Base-by-base conservation (phyloP, 2,888 invertebrate genomes). In the Andrena marginata region DNA sequence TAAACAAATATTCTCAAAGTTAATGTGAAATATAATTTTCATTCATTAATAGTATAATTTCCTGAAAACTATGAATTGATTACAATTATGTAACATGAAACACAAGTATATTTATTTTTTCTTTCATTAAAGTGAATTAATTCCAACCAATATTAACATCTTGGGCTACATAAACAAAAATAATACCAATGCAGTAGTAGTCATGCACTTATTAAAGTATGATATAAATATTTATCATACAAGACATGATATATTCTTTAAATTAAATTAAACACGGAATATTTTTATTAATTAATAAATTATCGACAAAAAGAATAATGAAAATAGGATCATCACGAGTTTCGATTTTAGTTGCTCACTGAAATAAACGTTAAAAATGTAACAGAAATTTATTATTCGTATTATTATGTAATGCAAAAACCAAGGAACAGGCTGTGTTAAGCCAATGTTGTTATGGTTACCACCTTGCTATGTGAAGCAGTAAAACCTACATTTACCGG, bases 381-480 rank as follows among this genome's bases (percentile, higher is more conserved):
- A 54, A 51, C 60, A 51, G 48, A 49, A n/a, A 26, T 75, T 65
- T 64, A 54, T 74, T 54, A 56, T 60, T 71, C n/a, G n/a, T 60
- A 80, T 85, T 80, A 87, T 88, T 72, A 71, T 80, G 63, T 33
- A 77, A 80, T 60, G 72, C 59, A 77, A 72, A 79, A 82, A 72
- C 77, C 74, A 84, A 82, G 59, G 72, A 83, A 78, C 62, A 79
- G 83, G 84, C 81, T 71, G 77, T 91, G 91, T 93, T 93, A 88
- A 91, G 89, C 91, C 93, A 91, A 93, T 93, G 82, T 90, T 91
- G 93, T 92, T 91, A 93, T 90, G 91, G 91, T 91, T 89, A 93
- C 92, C 82, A 81, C 73, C 83, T 85, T 86, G 49, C 88, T 84
- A 59, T 80, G 67, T 69, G 72, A 80, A 80, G 80, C 77, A 65